These are phyloP conservation scores for Chanos chanos DNA, from an alignment of 2,797 vertebrate species.

Conservation along the genomic window DNA sequence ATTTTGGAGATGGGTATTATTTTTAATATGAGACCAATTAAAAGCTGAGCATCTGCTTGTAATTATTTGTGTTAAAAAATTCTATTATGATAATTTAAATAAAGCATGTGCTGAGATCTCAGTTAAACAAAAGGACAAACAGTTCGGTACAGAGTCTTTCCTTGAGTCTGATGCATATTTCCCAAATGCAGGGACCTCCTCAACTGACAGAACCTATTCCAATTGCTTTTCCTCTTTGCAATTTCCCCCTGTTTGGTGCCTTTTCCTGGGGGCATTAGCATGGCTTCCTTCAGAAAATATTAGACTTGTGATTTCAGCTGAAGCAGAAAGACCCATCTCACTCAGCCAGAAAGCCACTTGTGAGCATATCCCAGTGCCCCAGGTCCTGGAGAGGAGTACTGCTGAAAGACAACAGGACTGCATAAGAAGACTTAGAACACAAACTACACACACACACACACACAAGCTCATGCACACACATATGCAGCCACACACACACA, in stretches of 20 bases:
- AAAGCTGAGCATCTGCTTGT: too few species aligned
- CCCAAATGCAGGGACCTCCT: not conserved
- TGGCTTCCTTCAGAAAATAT: constrained; percentile 16
- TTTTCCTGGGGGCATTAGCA: not conserved
- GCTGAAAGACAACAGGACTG: not conserved
- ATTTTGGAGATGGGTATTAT: too few species aligned
- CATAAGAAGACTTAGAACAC: not conserved
- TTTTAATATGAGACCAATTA: too few species aligned
- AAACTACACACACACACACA: not conserved
- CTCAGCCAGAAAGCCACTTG: constrained; percentile 15
- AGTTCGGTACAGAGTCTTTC: too few species aligned
- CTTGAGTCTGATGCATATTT: too few species aligned
- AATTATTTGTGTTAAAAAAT: too few species aligned
- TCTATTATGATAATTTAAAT: too few species aligned
- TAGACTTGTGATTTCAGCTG: constrained; percentile 21
- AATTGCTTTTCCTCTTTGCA: not conserved
- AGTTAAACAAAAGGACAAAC: too few species aligned
- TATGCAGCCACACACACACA: too few species aligned
- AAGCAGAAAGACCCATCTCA: constrained; percentile 23
- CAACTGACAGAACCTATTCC: too few species aligned
- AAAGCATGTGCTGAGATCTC: too few species aligned
- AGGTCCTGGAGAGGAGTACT: constrained; percentile 9
- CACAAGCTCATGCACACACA: not conserved
- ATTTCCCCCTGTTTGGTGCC: not conserved
- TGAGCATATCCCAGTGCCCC: constrained; percentile 11